Evolutionary conservation across 2,888 invertebrate species (phyloP), one percentile per base, ranked within the genome.

Genomic region (Harmothoe impar): DNA sequence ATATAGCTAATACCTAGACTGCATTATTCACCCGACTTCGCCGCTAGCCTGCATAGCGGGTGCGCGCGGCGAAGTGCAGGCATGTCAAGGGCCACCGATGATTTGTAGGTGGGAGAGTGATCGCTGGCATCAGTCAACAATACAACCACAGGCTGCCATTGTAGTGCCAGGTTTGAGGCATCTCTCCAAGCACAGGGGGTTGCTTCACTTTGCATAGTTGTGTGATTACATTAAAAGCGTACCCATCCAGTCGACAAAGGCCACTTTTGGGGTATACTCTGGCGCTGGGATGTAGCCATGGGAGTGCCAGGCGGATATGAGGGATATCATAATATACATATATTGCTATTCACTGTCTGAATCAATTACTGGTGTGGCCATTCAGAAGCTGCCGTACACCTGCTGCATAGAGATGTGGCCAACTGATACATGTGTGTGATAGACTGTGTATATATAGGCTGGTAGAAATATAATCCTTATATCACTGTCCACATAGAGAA

Each of bases 71-170:
- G 35, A 81, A 81, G 81, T 35, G 81, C 81, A 20, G 81, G 15
- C 81, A 81, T 81, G 81, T 81, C 81, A 81, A 43, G 43, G 81
- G 81, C 35, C 81, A 81, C n/a, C 0, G 81, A 81, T 81, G 81
- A 81, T 81, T 81, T 81, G 81, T 81, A 43, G 81, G 33, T 35
- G 43, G 43, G 81, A 43, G 81, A 23, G 81, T 81, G 81, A 35
- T 20, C 33, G 43, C 31, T 77, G 77, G 29, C 35, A 43, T 81
- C 81, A 20, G 81, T 43, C 33, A 81, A 81, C 81, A 81, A 81
- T 33, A 43, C 81, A 43, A 33, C 35, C 33, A 33, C 35, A 20
- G 81, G 81, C 81, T 25, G 43, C 81, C 33, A 81, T 81, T 81
- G 81, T 81, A 20, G 72, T 25, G n/a, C 43, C 29, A n/a, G 72